These are phyloP conservation scores for Drosophila nigrodunni DNA, from an alignment of 1,140 invertebrate species.

Conservation along the genomic window DNA sequence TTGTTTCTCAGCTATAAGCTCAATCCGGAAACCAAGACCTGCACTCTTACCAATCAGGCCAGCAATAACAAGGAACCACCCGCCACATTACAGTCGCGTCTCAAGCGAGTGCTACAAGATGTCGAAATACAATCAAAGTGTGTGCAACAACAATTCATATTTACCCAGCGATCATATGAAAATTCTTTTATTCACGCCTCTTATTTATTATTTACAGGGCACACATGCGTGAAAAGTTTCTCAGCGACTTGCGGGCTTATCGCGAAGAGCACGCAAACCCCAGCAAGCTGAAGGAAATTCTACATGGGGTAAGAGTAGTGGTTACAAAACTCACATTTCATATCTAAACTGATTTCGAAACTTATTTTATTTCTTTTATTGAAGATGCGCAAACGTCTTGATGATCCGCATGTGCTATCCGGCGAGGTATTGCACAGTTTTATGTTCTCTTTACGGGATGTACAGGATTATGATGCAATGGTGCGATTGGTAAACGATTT, in stretches of 20 bases:
- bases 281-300: constrained; percentile 88
- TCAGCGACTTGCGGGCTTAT: constrained; percentile 96
- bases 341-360: background rate
- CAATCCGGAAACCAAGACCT: constrained; percentile 88
- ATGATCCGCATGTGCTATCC: constrained; percentile 98
- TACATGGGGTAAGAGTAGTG: constrained; percentile 87
- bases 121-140: constrained; percentile 97
- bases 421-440: constrained; percentile 97
- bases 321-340: background rate
- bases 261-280: constrained; percentile 92
- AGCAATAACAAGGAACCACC: constrained; percentile 87
- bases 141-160: constrained; percentile 43
- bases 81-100: constrained; percentile 87
- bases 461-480: constrained; percentile 99
- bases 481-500: constrained; percentile 98
- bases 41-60: constrained; percentile 88
- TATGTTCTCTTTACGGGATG: constrained; percentile 95
- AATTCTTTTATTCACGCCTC: background rate
- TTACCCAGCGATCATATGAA: constrained; percentile 8
- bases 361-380: background rate
- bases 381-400: constrained; percentile 94
- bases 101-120: constrained; percentile 95
- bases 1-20: constrained; percentile 95
- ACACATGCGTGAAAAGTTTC: constrained; percentile 99
- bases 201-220: constrained; percentile 87